Evolutionary conservation across 2,797 vertebrate genomes (phyloP).

Genomic region (Rhinogobio ventralis): DNA sequence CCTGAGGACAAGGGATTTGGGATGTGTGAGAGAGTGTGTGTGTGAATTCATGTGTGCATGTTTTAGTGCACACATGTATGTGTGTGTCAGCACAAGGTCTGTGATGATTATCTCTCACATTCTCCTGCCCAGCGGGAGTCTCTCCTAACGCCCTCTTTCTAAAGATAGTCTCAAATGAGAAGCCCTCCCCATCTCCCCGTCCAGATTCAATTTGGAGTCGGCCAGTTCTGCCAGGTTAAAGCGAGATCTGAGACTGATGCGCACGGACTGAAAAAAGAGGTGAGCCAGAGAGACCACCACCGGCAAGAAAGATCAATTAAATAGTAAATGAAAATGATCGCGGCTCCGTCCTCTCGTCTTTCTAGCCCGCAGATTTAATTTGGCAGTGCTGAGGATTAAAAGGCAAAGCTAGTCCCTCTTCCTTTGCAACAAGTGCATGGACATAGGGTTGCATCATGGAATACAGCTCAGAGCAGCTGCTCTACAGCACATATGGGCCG

Average conservation of each 20-base stretch:
- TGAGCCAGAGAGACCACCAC: conserved; percentile 45
- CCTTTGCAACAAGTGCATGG: conserved; percentile 68
- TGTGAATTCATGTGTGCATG: conserved; percentile 31
- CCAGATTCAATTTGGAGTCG: conserved; percentile 74
- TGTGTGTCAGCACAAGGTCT: conserved; percentile 26
- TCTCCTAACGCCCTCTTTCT: conserved; percentile 63
- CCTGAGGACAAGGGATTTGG: conserved; percentile 50
- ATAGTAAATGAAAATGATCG: conserved; percentile 77
- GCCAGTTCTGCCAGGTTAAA: conserved; percentile 67
- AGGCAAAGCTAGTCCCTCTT: conserved; percentile 67
- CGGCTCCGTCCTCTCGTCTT: conserved; percentile 66
- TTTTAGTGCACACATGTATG: background rate
- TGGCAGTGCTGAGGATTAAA: conserved; percentile 74
- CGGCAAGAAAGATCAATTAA: conserved; percentile 69
- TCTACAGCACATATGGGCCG: conserved; percentile 58
- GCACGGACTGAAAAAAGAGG: conserved; percentile 53
- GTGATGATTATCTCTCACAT: conserved; percentile 57
- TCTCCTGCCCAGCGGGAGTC: conserved; percentile 51
- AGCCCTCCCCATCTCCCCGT: conserved; percentile 66
- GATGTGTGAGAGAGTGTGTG: conserved; percentile 13
- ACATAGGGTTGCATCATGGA: conserved; percentile 63
- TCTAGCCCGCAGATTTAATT: conserved; percentile 69
- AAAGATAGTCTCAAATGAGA: conserved; percentile 73
- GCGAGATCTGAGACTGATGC: conserved; percentile 60
- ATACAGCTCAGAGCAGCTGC: conserved; percentile 65